A percentile compares a stretch with the other conserved stretches of the same genome.
Evolutionary conservation across 2,113 vertebrate species (phyloP).

Genomic region (Columbina picui): DNA sequence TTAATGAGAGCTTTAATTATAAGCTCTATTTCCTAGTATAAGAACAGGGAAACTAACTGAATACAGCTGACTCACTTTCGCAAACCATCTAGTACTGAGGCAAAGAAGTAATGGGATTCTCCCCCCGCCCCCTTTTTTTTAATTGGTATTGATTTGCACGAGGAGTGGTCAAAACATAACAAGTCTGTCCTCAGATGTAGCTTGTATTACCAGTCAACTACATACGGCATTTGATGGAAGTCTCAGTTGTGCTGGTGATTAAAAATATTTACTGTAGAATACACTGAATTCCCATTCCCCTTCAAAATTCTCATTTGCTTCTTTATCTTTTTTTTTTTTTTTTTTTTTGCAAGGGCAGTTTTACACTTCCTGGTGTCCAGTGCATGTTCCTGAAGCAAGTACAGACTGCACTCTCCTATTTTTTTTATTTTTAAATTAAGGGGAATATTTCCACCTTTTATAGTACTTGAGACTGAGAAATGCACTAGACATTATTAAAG

Average conservation of each 20-base stretch:
- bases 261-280: background rate
- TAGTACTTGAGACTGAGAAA: slow-evolving; percentile 11
- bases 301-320: background rate
- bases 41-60: background rate
- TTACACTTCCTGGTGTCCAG: background rate
- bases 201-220: background rate
- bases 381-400: background rate
- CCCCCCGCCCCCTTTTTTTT: accelerated
- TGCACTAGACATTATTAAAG: slow-evolving; percentile 5
- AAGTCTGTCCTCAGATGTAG: background rate
- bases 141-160: background rate
- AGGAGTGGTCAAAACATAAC: background rate
- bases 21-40: background rate
- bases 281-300: background rate
- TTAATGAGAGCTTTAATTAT: background rate
- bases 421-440: background rate
- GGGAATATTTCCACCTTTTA: background rate
- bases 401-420: background rate
- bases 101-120: background rate
- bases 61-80: background rate
- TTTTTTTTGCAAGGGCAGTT: background rate
- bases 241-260: background rate
- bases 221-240: background rate
- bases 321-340: too few relatives aligned
- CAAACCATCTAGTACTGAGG: background rate